Evolutionary conservation across 2,888 invertebrate genomes (phyloP).

Genomic region (Drosophila nr. perissopoda): DNA sequence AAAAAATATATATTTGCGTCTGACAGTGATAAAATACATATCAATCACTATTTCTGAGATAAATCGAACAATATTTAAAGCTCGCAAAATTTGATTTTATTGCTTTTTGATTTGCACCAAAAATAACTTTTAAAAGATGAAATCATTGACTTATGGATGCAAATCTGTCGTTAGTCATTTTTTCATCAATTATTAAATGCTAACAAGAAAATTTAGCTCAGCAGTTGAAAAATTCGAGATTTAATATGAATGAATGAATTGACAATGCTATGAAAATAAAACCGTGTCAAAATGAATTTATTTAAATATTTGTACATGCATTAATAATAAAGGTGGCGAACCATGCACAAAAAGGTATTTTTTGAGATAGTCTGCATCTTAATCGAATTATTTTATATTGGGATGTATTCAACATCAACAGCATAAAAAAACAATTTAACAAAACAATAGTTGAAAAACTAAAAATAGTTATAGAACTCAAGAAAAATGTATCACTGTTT

Average conservation of each 20-base stretch:
- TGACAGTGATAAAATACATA: not conserved
- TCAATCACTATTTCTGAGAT: not conserved
- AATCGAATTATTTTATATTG: not conserved
- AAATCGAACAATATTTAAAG: not conserved
- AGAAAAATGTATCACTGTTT: constrained; percentile 12
- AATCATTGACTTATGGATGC: not conserved
- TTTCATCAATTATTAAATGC: not conserved
- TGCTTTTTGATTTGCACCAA: not conserved
- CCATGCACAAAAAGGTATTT: not conserved
- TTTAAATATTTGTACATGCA: not conserved
- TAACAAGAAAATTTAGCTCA: not conserved
- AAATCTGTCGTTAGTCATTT: not conserved
- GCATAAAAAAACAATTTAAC: not conserved
- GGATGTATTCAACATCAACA: not conserved
- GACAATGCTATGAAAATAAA: not conserved
- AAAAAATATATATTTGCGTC: not conserved
- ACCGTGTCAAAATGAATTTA: not conserved
- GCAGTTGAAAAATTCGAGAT: not conserved
- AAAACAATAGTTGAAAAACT: not conserved
- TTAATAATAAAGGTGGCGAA: not conserved
- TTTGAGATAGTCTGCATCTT: not conserved
- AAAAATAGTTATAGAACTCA: not conserved
- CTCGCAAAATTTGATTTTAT: not conserved
- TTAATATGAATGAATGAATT: not conserved
- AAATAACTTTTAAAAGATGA: not conserved